Evolutionary conservation across 2,888 invertebrate species (phyloP).

Genomic region (Eilema depressum): DNA sequence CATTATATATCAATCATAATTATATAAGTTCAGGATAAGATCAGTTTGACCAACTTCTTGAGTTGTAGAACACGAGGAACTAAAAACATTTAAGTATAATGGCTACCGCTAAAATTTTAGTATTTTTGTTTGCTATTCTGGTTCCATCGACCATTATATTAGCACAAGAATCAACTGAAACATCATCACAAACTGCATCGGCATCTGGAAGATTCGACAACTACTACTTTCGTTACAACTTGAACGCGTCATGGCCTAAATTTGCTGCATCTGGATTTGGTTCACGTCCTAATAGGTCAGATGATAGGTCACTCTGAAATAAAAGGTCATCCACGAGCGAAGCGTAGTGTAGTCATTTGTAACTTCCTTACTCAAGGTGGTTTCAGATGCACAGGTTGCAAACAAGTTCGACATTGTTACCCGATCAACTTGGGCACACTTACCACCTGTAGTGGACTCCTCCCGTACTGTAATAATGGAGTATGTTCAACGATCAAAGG

Average conservation of each 20-base stretch:
- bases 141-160: conserved; percentile 38
- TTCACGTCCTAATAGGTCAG: conserved; percentile 26
- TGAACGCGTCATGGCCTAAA: conserved; percentile 19
- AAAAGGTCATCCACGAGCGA: conserved; percentile 26
- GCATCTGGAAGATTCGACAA: conserved; percentile 22
- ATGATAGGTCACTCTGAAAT: conserved; percentile 10
- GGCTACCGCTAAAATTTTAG: conserved; percentile 28
- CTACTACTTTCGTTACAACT: conserved; percentile 23
- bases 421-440: conserved; percentile 57
- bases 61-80: conserved; percentile 29
- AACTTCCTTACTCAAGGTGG: conserved; percentile 38
- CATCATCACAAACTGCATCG: conserved; percentile 5
- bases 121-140: conserved; percentile 49
- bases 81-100: conserved; percentile 30
- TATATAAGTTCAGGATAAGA: conserved; percentile 34
- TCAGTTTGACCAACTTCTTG: conserved; percentile 38
- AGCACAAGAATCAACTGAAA: conserved; percentile 26
- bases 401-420: conserved; percentile 57
- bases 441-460: conserved; percentile 57
- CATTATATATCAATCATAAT: conserved; percentile 33
- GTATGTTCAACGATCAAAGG: no score
- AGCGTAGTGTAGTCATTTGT: conserved; percentile 40
- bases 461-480: no score
- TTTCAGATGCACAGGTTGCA: conserved; percentile 56
- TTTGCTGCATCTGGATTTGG: neutral